Conservation (phyloP, 2,888 invertebrate species). For the Pecten maximus region DNA sequence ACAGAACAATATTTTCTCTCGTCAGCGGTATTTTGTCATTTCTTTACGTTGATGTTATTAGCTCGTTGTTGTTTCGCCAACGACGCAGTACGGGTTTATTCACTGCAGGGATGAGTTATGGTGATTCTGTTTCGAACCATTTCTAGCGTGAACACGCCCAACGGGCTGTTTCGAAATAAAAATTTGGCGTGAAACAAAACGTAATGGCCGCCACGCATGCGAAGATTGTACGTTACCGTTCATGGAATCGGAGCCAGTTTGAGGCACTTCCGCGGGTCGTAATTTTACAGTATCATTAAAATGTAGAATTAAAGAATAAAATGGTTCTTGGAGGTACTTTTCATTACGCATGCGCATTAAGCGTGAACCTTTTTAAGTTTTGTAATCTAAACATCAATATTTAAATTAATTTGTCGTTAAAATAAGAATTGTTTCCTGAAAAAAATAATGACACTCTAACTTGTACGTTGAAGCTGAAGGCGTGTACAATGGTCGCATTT, state of each 20-base stretch:
- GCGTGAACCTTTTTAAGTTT: not conserved
- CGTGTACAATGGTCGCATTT: no score
- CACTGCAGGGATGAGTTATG: conserved; percentile 15
- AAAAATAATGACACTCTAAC: no score
- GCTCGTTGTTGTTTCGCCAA: conserved; percentile 8
- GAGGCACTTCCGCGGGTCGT: not conserved
- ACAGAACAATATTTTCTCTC: not conserved
- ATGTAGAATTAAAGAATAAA: not conserved
- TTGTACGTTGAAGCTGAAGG: no score
- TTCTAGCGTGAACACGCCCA: conserved; percentile 1
- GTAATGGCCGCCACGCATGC: not conserved
- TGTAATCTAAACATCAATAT: not conserved
- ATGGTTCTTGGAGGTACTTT: not conserved
- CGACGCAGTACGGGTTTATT: not conserved
- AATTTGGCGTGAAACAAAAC: not conserved
- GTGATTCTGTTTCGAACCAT: not conserved
- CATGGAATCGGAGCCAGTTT: not conserved
- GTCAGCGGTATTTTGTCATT: not conserved
- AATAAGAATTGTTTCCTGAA: no score
- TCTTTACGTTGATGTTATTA: not conserved
- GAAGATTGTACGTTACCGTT: not conserved
- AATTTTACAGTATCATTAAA: not conserved
- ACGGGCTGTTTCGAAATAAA: not conserved
- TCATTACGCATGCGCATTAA: not conserved
- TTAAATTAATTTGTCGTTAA: not conserved